Conservation (phyloP, 2,888 invertebrate genomes). For the Trachelus stipa region DNA sequence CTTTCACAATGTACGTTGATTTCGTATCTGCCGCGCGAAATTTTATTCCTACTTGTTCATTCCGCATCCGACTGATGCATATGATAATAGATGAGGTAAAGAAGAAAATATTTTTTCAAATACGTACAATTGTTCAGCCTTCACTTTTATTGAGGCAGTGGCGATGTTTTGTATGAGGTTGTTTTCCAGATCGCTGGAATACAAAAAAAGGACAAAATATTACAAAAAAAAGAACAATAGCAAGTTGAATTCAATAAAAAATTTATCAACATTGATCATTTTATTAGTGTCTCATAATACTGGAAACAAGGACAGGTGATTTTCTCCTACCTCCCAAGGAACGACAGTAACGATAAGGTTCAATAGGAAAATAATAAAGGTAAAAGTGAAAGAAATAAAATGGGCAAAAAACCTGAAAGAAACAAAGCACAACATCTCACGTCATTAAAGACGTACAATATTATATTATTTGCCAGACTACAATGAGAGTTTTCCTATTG, state of each 20-base stretch:
- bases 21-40: not conserved
- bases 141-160: slow-evolving; percentile 58
- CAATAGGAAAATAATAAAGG: not conserved
- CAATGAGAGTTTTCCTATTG: not conserved
- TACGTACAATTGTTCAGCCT: slow-evolving; percentile 66
- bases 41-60: not conserved
- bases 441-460: not conserved
- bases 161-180: slow-evolving; percentile 62
- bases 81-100: not conserved
- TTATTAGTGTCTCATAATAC: not conserved
- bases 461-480: not conserved
- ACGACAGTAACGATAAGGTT: not conserved
- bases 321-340: not conserved
- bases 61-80: not conserved
- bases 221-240: not conserved
- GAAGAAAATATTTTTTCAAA: not conserved
- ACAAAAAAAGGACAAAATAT: slow-evolving; percentile 23
- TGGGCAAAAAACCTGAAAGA: not conserved
- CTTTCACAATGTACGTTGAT: not conserved
- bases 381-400: not conserved
- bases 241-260: too few species aligned
- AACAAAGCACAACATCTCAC: not conserved
- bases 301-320: not conserved
- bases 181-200: slow-evolving; percentile 66
- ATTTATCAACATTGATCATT: too few species aligned